Base-by-base conservation (phyloP, 2,888 invertebrate species). In the Drosophila algonquin region DNA sequence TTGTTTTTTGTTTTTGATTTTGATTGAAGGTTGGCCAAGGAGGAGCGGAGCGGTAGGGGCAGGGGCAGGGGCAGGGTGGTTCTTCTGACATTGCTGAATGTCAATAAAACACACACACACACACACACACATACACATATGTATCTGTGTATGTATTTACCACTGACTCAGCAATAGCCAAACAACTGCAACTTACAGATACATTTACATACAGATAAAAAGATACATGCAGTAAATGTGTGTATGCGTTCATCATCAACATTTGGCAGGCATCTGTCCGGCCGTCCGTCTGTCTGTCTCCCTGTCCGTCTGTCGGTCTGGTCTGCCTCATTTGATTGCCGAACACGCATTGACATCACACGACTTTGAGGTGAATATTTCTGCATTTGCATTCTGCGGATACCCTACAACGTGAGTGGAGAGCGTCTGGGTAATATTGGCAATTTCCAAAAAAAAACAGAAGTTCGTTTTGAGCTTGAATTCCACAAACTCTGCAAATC, bases 21-120 rank as follows among this genome's bases (percentile, higher is more conserved):
- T 64, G 69, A 61, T 52, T 65, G 75, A 85, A 85, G 82, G 88
- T 70, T 58, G 53, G 53, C 0, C 24, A 56, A 63, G 77, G 2
- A 32, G 16, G 32, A 32, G 35, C 35, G 27, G 7, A 21, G 21
- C 21, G 21, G 21, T 21, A n/a, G 18, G n/a, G 21, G 56, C 21
- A 16, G 3, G 9, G 62, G 14, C 1, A 24, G 54, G 18, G 24
- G 53, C 35, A 16, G 4, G 12, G 62, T 67, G 57, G 55, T 54
- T 51, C 72, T 73, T 65, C 75, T 89, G 89, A 89, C 89, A 90
- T 86, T 90, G 84, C 70, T 77, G 77, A 89, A 90, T 89, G 88
- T 82, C 88, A 88, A 67, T 63, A 72, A 71, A 58, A 50, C 27
- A 47, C n/a, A 50, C 32, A 63, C 47, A 54, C 51, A 5, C 27